Percentiles rank a stretch among this genome's conserved stretches.
phyloP scores from a whole-genome alignment of 2,113 vertebrate genomes.

The Chlorocebus sabaeus region DNA sequence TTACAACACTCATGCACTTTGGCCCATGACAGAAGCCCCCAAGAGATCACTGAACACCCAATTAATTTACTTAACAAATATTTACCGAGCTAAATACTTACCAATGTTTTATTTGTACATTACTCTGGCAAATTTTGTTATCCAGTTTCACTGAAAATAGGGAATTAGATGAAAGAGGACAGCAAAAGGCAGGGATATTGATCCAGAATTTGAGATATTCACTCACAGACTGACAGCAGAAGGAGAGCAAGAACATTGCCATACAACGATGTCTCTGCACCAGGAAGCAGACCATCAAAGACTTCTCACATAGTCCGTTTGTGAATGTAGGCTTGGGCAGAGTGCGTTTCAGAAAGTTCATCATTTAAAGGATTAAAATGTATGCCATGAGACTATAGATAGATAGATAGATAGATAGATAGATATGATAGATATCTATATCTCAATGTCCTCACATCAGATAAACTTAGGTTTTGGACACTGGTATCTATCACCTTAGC shows the following conservation, averaged over 20 bases:
- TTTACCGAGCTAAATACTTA: background rate
- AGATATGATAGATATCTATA: no score
- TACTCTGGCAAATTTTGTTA: constrained; percentile 2
- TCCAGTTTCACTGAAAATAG: background rate
- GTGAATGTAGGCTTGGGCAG: background rate
- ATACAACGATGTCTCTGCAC: background rate
- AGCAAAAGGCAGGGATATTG: background rate
- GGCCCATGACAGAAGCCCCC: background rate
- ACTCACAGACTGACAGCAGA: background rate
- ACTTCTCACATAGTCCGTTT: background rate
- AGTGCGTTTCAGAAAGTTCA: background rate
- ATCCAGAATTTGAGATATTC: background rate
- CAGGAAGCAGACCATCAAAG: background rate
- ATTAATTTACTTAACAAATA: background rate
- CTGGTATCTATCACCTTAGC: background rate
- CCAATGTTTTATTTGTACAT: background rate
- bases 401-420: no score
- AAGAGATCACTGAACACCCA: background rate
- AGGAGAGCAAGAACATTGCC: background rate
- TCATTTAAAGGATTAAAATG: background rate
- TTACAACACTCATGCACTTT: background rate
- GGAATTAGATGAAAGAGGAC: background rate
- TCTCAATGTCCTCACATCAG: background rate
- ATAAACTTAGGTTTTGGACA: background rate
- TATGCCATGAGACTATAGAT: background rate